These are phyloP conservation scores for Oncorhynchus nerka DNA, from an alignment of 2,113 vertebrate genomes.

Conservation along the genomic window DNA sequence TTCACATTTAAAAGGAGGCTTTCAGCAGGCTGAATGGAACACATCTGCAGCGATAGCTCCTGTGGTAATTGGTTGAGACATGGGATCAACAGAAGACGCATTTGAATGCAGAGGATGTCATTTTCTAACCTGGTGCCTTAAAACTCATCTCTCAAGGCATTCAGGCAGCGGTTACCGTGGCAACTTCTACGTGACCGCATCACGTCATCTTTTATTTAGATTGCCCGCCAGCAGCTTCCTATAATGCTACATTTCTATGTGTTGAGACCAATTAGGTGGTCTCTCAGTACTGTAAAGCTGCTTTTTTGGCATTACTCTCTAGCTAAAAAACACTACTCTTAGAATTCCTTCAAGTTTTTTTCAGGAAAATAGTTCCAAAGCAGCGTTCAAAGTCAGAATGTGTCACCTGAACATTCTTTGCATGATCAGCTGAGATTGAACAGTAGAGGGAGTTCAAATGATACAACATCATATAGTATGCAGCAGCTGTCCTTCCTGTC, in stretches of 20 bases:
- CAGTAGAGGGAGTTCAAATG: too few relatives aligned
- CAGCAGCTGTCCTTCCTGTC: neutral
- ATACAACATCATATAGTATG: neutral
- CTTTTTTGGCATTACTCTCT: too few relatives aligned
- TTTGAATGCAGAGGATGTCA: constrained; percentile 62
- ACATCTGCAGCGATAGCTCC: neutral
- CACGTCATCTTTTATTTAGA: constrained; percentile 68
- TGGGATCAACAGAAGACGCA: constrained; percentile 65
- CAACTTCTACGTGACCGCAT: constrained; percentile 61
- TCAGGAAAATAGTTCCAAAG: too few relatives aligned
- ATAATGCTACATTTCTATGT: neutral
- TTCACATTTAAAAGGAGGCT: too few relatives aligned
- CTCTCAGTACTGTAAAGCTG: too few relatives aligned
- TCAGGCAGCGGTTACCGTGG: constrained; percentile 65
- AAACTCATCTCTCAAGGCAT: constrained; percentile 40
- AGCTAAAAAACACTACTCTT: too few relatives aligned
- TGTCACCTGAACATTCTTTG: too few relatives aligned
- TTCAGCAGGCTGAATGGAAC: too few relatives aligned
- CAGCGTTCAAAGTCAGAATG: too few relatives aligned
- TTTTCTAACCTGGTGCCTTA: constrained; percentile 62
- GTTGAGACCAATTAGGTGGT: too few relatives aligned
- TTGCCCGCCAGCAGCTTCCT: constrained; percentile 13
- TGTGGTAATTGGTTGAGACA: constrained; percentile 73
- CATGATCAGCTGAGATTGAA: too few relatives aligned
- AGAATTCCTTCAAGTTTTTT: too few relatives aligned